Percentiles rank a stretch among this genome's conserved stretches.
phyloP scores from a whole-genome alignment of 2,888 invertebrate species.

The Emmelina monodactyla region DNA sequence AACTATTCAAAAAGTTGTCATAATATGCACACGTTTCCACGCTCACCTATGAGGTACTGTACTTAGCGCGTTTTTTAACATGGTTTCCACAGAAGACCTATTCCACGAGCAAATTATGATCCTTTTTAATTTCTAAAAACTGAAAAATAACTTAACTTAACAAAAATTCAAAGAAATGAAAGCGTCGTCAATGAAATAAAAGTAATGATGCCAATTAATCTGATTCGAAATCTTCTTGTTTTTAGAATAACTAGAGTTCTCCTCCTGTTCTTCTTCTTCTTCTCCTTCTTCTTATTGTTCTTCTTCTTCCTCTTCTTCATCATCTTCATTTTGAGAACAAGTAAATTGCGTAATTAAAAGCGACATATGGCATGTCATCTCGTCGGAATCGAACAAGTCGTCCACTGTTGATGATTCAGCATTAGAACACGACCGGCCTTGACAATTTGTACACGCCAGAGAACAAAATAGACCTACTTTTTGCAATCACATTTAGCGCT shows the following conservation, averaged over 20 bases:
- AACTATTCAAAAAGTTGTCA: too few species aligned
- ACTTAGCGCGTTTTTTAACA: background rate
- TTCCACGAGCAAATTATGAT: conserved; percentile 4
- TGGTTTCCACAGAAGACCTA: too few species aligned
- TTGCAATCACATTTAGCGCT: too few species aligned
- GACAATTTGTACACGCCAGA: conserved; percentile 16
- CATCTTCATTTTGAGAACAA: conserved; percentile 13
- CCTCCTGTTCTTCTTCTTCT: conserved; percentile 13
- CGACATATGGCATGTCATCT: conserved; percentile 15
- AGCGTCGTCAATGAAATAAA: conserved; percentile 10
- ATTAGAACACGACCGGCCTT: too few species aligned
- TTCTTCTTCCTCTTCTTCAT: conserved; percentile 11
- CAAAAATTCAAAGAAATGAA: too few species aligned
- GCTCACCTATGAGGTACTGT: background rate
- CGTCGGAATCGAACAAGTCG: too few species aligned
- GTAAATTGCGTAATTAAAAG: conserved; percentile 16
- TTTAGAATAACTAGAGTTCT: too few species aligned
- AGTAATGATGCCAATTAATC: conserved; percentile 6
- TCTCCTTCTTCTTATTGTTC: conserved; percentile 10
- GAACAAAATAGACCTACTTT: conserved; percentile 21
- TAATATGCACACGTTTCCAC: background rate
- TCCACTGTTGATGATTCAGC: too few species aligned
- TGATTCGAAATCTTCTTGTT: conserved; percentile 5
- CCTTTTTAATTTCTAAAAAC: conserved; percentile 5
- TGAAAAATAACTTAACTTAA: too few species aligned